Percentiles rank a stretch among this genome's conserved stretches.
phyloP scores from a whole-genome alignment of 2,113 vertebrate genomes.

The Gymnorhina tibicen region DNA sequence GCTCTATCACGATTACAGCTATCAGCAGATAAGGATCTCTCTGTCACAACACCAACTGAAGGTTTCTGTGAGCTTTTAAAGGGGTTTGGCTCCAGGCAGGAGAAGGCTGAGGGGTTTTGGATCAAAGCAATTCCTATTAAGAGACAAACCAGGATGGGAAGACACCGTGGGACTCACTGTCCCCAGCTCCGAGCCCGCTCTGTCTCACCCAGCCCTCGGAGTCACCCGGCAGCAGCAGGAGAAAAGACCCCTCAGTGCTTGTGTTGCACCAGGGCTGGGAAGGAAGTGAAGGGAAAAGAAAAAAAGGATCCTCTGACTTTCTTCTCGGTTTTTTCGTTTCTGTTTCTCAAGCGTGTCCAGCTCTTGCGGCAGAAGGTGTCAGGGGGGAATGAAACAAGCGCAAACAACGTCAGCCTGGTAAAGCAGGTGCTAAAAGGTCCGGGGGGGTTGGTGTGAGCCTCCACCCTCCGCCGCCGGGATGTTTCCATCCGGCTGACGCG shows the following conservation, averaged over 20 bases:
- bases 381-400: neutral
- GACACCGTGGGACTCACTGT: neutral
- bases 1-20: neutral
- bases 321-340: neutral
- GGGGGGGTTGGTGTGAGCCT: neutral
- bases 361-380: neutral
- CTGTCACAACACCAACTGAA: neutral
- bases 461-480: neutral
- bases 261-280: neutral
- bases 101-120: neutral
- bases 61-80: neutral
- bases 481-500: neutral
- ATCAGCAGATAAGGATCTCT: conserved; percentile 25
- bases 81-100: neutral
- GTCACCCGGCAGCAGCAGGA: neutral
- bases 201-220: neutral
- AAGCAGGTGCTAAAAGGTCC: neutral
- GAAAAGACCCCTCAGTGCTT: neutral
- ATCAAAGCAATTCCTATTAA: neutral
- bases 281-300: neutral
- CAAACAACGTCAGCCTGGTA: neutral
- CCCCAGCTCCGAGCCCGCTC: neutral
- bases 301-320: neutral
- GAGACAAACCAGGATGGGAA: neutral
- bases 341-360: neutral